Percentiles rank a stretch among this genome's conserved stretches.
Conservation (phyloP, 2,113 vertebrate species). For the Perca fluviatilis region DNA sequence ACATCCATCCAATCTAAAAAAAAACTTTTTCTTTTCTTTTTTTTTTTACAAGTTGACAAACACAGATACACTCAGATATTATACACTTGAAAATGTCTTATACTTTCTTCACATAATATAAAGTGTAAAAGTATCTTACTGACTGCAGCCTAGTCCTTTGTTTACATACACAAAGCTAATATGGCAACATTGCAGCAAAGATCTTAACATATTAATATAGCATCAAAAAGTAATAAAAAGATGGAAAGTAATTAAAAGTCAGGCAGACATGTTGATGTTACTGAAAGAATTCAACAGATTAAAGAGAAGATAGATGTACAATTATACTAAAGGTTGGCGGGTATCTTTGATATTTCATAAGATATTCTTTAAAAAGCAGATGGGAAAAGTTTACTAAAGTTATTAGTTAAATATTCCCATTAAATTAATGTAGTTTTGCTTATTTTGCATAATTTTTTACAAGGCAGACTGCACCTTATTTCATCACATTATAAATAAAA, state of each 20-base stretch:
- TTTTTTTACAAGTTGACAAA: not conserved
- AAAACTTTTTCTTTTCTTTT: conserved; percentile 5
- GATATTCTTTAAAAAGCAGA: not conserved
- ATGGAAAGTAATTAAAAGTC: not conserved
- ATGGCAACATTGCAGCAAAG: not conserved
- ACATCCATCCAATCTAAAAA: conserved; percentile 18
- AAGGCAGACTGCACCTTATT: not conserved
- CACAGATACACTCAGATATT: not conserved
- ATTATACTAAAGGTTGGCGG: not conserved
- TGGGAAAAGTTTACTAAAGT: not conserved
- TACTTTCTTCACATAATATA: too few species aligned
- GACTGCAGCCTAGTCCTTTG: not conserved
- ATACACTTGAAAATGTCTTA: too few species aligned
- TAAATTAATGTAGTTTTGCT: not conserved
- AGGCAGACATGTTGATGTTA: not conserved
- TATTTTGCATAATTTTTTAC: not conserved
- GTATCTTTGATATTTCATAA: not conserved
- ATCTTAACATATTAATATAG: not conserved
- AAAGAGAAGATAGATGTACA: not conserved
- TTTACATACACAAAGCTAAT: not conserved
- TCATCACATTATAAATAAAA: not conserved
- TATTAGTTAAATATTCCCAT: not conserved
- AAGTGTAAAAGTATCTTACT: not conserved
- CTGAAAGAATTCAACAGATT: not conserved
- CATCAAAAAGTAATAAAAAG: not conserved